Percentiles rank a stretch among this genome's conserved stretches.
These are phyloP conservation scores for Masticophis lateralis DNA, from an alignment of 2,797 vertebrate species.

Conservation along the genomic window DNA sequence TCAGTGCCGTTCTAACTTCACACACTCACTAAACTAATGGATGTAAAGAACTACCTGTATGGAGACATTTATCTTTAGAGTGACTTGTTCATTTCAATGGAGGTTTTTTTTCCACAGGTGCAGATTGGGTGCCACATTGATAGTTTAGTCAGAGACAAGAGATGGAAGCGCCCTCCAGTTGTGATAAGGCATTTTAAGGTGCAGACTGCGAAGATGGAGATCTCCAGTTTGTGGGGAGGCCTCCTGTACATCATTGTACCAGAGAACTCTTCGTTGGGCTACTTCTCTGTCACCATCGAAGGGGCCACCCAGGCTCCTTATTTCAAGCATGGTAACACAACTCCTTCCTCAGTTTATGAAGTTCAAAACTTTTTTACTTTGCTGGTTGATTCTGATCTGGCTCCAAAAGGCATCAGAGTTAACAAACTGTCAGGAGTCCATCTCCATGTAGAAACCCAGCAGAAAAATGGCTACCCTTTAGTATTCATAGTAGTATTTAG, in stretches of 20 bases:
- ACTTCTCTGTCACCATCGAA: constrained; percentile 59
- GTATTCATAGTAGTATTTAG: too few species aligned
- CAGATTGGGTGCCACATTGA: constrained; percentile 51
- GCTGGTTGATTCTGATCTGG: not conserved
- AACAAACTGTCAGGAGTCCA: not conserved
- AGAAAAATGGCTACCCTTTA: too few species aligned
- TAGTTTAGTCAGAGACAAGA: constrained; percentile 12
- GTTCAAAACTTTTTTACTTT: not conserved
- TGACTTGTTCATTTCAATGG: too few species aligned
- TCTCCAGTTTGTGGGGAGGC: constrained; percentile 74
- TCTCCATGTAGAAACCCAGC: not conserved
- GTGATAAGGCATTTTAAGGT: constrained; percentile 22
- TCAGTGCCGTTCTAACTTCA: too few species aligned
- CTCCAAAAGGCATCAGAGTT: too few species aligned
- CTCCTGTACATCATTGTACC: constrained; percentile 75
- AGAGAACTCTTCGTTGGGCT: constrained; percentile 52
- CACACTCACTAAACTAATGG: too few species aligned
- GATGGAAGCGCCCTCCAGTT: constrained; percentile 30
- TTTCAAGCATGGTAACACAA: constrained; percentile 76
- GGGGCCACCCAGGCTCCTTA: constrained; percentile 69
- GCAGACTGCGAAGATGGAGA: not conserved
- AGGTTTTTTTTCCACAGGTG: constrained; percentile 17
- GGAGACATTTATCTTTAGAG: too few species aligned
- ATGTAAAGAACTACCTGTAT: too few species aligned
- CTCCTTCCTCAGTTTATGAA: too few species aligned